Conservation (phyloP, 2,888 invertebrate genomes). For the Xanthostigma xanthostigma region DNA sequence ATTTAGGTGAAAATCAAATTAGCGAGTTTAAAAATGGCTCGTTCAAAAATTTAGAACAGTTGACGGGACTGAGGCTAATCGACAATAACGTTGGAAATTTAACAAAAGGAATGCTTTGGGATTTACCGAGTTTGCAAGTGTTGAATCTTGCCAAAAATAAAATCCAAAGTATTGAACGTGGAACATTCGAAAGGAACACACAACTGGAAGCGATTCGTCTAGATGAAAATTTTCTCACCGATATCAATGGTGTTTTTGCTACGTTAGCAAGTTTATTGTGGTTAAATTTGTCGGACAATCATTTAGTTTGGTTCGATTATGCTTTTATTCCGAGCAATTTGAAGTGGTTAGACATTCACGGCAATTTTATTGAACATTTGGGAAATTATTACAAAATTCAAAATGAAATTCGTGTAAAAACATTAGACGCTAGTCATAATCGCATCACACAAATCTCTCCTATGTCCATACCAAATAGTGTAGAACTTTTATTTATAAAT, state of each 20-base stretch:
- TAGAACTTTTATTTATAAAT: slow-evolving; percentile 76
- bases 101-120: slow-evolving; percentile 74
- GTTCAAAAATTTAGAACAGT: slow-evolving; percentile 69
- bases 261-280: slow-evolving; percentile 71
- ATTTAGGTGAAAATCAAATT: slow-evolving; percentile 86
- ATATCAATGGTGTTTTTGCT: slow-evolving; percentile 80
- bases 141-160: slow-evolving; percentile 82
- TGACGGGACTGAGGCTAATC: slow-evolving; percentile 75
- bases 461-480: slow-evolving; percentile 77
- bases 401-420: slow-evolving; percentile 65
- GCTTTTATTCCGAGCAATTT: slow-evolving; percentile 80
- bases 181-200: slow-evolving; percentile 66
- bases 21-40: slow-evolving; percentile 68
- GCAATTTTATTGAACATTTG: slow-evolving; percentile 75
- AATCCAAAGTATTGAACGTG: slow-evolving; percentile 69
- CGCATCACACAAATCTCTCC: slow-evolving; percentile 67
- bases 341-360: slow-evolving; percentile 82
- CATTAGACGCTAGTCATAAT: slow-evolving; percentile 81
- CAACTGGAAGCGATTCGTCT: slow-evolving; percentile 75
- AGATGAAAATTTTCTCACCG: slow-evolving; percentile 75
- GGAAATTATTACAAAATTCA: slow-evolving; percentile 80
- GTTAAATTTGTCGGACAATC: slow-evolving; percentile 82
- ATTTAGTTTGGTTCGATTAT: slow-evolving; percentile 85
- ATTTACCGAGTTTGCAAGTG: slow-evolving; percentile 68
- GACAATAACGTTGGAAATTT: slow-evolving; percentile 81